A percentile compares a stretch with the other conserved stretches of the same genome.
Evolutionary conservation across 2,888 invertebrate genomes (phyloP).

Genomic region (Athetis lepigone): DNA sequence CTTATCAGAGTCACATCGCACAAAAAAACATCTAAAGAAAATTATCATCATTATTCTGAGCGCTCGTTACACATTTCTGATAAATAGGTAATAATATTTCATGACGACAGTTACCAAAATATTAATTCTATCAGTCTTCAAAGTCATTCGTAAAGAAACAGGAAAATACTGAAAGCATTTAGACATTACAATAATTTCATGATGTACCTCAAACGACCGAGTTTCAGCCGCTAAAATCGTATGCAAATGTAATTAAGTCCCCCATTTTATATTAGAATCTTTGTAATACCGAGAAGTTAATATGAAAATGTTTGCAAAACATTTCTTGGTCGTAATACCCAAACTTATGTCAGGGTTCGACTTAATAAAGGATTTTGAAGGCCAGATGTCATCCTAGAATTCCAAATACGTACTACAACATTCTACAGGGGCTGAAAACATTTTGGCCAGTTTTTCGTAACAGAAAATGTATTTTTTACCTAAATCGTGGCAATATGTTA

Average conservation of each 20-base stretch:
- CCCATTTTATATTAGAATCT: conserved; percentile 16
- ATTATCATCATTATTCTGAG: no score
- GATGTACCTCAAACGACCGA: not conserved
- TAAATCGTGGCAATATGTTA: conserved; percentile 38
- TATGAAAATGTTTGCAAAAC: conserved; percentile 47
- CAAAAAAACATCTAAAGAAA: no score
- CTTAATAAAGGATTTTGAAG: conserved; percentile 47
- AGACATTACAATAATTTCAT: not conserved
- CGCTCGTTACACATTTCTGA: no score
- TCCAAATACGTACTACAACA: conserved; percentile 42
- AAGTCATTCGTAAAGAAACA: not conserved
- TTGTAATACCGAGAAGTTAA: conserved; percentile 11
- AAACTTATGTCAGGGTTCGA: conserved; percentile 40
- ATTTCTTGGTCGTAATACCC: conserved; percentile 26
- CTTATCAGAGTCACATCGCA: no score
- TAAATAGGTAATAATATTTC: no score
- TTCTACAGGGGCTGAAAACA: conserved; percentile 29
- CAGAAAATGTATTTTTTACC: conserved; percentile 23
- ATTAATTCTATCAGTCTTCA: not conserved
- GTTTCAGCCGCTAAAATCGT: conserved; percentile 15
- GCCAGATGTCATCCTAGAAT: conserved; percentile 32
- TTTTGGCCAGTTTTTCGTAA: conserved; percentile 21
- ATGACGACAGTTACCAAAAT: not conserved
- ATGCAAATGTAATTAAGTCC: conserved; percentile 40
- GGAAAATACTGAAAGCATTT: not conserved